These are phyloP conservation scores for Saturnia japonica DNA, from an alignment of 2,888 invertebrate species.

Conservation along the genomic window DNA sequence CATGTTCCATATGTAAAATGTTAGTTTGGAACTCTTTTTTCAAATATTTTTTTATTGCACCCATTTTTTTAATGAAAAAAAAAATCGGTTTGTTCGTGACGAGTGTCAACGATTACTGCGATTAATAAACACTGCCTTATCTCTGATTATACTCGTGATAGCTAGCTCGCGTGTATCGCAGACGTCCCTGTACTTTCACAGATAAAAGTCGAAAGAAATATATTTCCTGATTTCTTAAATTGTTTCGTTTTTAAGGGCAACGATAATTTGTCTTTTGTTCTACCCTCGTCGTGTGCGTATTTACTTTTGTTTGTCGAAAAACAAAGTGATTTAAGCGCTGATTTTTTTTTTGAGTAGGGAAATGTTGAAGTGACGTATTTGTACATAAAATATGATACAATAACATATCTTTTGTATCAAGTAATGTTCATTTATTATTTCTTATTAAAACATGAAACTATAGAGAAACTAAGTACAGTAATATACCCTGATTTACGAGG, in stretches of 20 bases:
- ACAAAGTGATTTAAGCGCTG: background rate
- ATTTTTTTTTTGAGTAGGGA: background rate
- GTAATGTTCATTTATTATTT: too few relatives aligned
- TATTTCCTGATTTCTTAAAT: slow-evolving; percentile 30
- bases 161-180: slow-evolving; percentile 26
- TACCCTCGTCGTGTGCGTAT: background rate
- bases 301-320: background rate
- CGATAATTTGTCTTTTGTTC: slow-evolving; percentile 1
- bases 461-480: too few relatives aligned
- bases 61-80: slow-evolving; percentile 46
- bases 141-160: slow-evolving; percentile 39
- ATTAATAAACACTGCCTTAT: slow-evolving; percentile 33
- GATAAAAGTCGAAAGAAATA: slow-evolving; percentile 36
- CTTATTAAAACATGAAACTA: too few relatives aligned
- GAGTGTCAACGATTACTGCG: slow-evolving; percentile 32
- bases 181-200: slow-evolving; percentile 34
- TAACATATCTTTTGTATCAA: too few relatives aligned
- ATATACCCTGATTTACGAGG: too few relatives aligned
- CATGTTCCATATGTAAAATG: slow-evolving; percentile 54
- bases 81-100: slow-evolving; percentile 9
- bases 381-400: background rate
- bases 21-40: slow-evolving; percentile 49
- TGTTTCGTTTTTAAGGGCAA: slow-evolving; percentile 5
- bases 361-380: background rate
- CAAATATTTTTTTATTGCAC: slow-evolving; percentile 54